Evolutionary conservation across 2,888 invertebrate genomes (phyloP).

Genomic region (Parasteatoda lunata): DNA sequence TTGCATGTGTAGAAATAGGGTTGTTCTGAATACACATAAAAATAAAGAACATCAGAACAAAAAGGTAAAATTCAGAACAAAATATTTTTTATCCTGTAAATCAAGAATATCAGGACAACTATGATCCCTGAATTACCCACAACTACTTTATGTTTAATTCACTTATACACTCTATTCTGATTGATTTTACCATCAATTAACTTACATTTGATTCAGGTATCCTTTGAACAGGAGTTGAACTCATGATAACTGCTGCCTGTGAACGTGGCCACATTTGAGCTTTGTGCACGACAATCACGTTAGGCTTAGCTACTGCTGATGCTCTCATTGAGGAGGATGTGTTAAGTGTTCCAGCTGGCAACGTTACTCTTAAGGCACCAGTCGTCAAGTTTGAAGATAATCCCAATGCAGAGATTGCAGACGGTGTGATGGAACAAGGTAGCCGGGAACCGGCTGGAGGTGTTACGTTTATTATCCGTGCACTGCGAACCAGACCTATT

Average conservation of each 20-base stretch:
- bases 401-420: conserved; percentile 56
- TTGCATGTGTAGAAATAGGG: too few relatives aligned
- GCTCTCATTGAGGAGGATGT: conserved; percentile 33
- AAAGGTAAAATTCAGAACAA: too few relatives aligned
- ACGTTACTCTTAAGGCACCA: conserved; percentile 48
- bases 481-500: conserved; percentile 51
- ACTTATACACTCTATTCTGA: not conserved
- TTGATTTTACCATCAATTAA: not conserved
- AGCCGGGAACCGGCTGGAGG: conserved; percentile 50
- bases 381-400: conserved; percentile 39
- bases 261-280: conserved; percentile 62
- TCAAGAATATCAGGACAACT: too few relatives aligned
- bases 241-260: conserved; percentile 48
- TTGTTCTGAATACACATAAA: too few relatives aligned
- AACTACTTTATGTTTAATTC: too few relatives aligned
- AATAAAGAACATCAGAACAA: too few relatives aligned
- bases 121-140: too few relatives aligned
- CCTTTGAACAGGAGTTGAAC: conserved; percentile 38
- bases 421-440: conserved; percentile 58
- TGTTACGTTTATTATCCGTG: conserved; percentile 54
- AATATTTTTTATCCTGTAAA: too few relatives aligned
- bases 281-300: conserved; percentile 69
- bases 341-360: conserved; percentile 53
- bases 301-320: conserved; percentile 63
- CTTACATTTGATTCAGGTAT: conserved; percentile 31